These are phyloP conservation scores for Botia almorhae DNA, from an alignment of 2,797 vertebrate species.

Conservation along the genomic window DNA sequence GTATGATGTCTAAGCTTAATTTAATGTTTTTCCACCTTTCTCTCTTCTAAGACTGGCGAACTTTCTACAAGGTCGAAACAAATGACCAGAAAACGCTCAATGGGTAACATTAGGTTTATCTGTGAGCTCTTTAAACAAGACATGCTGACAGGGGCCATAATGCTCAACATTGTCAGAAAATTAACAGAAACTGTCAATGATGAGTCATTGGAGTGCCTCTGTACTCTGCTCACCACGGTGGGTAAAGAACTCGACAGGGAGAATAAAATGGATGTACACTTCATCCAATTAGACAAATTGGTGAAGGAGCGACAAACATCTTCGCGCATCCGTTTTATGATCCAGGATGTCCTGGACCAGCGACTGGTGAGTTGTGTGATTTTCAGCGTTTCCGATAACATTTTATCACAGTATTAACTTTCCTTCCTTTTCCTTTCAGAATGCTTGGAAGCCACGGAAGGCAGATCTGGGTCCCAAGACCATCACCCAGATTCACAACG, in stretches of 20 bases:
- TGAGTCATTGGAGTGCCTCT: background rate
- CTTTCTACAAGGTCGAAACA: background rate
- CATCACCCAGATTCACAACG: background rate
- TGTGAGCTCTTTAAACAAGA: background rate
- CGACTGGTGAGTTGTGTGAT: background rate
- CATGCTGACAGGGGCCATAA: background rate
- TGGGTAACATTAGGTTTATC: background rate
- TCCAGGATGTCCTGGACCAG: background rate
- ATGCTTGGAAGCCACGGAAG: background rate
- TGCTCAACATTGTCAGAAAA: background rate
- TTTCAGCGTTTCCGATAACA: background rate
- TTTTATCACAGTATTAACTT: background rate
- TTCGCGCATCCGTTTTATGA: no score
- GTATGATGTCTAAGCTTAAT: no score
- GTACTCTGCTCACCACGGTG: background rate
- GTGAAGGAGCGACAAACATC: no score
- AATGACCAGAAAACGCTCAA: background rate
- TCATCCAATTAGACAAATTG: no score
- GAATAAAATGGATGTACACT: background rate
- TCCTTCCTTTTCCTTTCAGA: background rate
- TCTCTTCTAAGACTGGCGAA: background rate
- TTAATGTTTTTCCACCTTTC: background rate
- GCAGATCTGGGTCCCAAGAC: background rate
- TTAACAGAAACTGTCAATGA: background rate
- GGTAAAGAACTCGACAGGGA: background rate